Base-by-base conservation (phyloP, 2,797 vertebrate genomes). In the Telmatherina bonti region DNA sequence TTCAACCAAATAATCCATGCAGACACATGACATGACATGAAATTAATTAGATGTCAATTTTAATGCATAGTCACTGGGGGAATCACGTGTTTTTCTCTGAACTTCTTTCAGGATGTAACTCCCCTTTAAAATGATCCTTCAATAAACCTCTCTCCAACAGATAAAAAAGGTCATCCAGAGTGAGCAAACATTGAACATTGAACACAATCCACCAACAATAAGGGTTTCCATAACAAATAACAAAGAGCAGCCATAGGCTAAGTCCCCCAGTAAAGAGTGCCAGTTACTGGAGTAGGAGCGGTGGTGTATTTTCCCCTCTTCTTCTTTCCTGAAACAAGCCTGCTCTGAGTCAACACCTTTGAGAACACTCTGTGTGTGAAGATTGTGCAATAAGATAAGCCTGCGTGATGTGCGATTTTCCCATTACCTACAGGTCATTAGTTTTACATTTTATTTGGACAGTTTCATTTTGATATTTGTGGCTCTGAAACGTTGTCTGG, bases 291-390 rank as follows among this genome's bases (percentile, higher is more conserved):
- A 81, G 83, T 78, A 78, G 76, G 72, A 72, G 52, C 73, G 1
- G 53, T 20, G 18, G 60, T 53, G 86, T 88, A 16, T 52, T 89
- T 90, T 70, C 88, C 90, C 87, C 35, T 57, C 31, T 65, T 29
- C 59, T 53, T 2, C 84, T 90, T 90, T 79, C 85, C 75, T 86
- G 88, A 89, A 87, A 78, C 61, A 55, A 33, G 47, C 24, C 47
- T 1, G 47, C 41, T 85, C 61, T 91, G 89, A 89, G 62, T 90
- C 89, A 90, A 69, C 83, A 29, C 22, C 70, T 83, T 79, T 81
- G 45, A 82, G 69, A 83, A 75, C 15, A 70, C 7, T 5, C 49
- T 51, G 30, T 53, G 1, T 31, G n/a, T 43, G 16, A 4, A 63
- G 68, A 85, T 85, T 77, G 66, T 79, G 87, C 3, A 83, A 85